Evolutionary conservation across 2,797 vertebrate species (phyloP), one percentile per base, ranked within the genome.

Genomic region (Parotocinclus haroldoi): DNA sequence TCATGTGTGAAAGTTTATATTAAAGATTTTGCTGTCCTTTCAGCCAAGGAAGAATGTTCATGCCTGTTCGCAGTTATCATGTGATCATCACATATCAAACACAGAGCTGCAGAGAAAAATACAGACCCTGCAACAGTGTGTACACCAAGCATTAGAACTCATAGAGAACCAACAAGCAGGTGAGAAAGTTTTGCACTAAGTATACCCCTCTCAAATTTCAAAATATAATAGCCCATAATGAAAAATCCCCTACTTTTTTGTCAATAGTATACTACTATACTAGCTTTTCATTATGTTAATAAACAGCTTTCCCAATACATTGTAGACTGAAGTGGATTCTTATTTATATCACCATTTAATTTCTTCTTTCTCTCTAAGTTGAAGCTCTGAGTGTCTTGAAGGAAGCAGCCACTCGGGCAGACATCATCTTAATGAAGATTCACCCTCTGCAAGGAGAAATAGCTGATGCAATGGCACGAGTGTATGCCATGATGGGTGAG

Each of bases 381-480:
- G 72, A 77, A 50, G 91, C 94, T 0, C 38, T 93, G 70, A 78
- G 55, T 58, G 73, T 86, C 67, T 74, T 99, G 46, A 75, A 77
- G 73, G 80, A 71, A 27, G 88, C 89, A 71, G 79, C 38, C 53
- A 38, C 16, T 57, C 79, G 80, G 44, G 88, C 90, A n/a, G 73
- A 78, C 64, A 73, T 66, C 38, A 88, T 93, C 82, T 85, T 98
- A 10, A 85, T 86, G 8, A 81, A 86, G 38, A 87, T 85, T 1
- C 94, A 99, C 77, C 81, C 88, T 7, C 4, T 93, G 50, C 82
- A 88, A 54, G 97, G 96, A 10, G 86, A 95, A 76, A 79, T 97
- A 10, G 89, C 89, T 17, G 97, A 99, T 66, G 72, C 79, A 42
- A 85, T 85, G 52, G 95, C 96, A n/a, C 91, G 89, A 78, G 89